Base-by-base conservation (phyloP, 2,888 invertebrate species). In the Suillia variegata region DNA sequence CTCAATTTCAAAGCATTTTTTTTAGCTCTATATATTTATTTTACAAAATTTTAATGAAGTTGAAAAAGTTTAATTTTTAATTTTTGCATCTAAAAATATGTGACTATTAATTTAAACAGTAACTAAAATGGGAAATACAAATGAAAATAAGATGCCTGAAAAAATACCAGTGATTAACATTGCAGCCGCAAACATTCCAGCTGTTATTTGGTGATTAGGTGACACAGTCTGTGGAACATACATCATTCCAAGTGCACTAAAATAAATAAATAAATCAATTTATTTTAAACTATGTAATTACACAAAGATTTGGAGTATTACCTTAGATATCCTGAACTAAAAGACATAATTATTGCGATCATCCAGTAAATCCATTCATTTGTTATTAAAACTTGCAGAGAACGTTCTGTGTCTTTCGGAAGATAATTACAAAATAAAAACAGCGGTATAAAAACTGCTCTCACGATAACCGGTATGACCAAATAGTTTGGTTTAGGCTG, bases 141-240 rank as follows among this genome's bases (percentile, higher is more conserved):
- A 86, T 0, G 93, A 88, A 78, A 91, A 90, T 63, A 87, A 76
- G 61, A 98, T 88, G n/a, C 98, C 98, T 8, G 83, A 75, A 62
- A 94, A 88, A 52, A 98, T 91, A 47, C 98, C 98, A 0, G 94
- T 89, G 31, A 98, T 90, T 1, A 99, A 85, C 73, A 90, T 90
- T 18, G 98, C 96, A 0, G 93, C 96, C 45, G 93, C 97, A 80
- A 96, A 93, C 98, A 98, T 98, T 59, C 98, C 98, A 0, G 98
- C 98, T 0, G 89, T 90, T 0, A 90, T 84, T 15, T 93, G 91
- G 79, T 94, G 85, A 73, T 93, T 89, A 0, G 90, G 88, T n/a
- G 92, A 89, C 15, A 94, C 94, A 38, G 86, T 87, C 65, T 78
- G 74, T n/a, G 82, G 82, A 6, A 82, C 69, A 58, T 82, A 82